These are phyloP conservation scores for Dysidea cf. avara DNA, from an alignment of 37 sponge, comb jelly and placozoan species.

Conservation along the genomic window DNA sequence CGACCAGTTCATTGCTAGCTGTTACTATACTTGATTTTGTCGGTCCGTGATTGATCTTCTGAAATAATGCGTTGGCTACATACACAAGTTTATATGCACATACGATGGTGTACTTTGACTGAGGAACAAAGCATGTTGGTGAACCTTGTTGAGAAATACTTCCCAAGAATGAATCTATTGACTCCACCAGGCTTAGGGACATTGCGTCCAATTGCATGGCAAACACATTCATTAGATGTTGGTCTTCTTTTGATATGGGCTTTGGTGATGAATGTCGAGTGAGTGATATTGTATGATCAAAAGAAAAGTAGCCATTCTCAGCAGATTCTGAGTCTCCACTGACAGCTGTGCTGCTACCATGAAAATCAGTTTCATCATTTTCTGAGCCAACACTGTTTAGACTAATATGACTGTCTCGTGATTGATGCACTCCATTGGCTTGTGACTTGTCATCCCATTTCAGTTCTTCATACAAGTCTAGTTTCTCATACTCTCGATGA, in stretches of 20 bases:
- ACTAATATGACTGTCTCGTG: no score
- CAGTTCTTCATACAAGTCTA: no score
- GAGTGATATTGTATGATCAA: no score
- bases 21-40: conserved; percentile 44
- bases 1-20: conserved; percentile 68
- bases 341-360: no score
- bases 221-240: conserved; percentile 50
- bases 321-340: no score
- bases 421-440: no score
- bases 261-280: conserved; percentile 42
- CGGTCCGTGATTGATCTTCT: conserved; percentile 72
- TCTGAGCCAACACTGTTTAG: no score
- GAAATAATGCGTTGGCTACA: conserved; percentile 70
- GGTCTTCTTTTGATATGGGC: conserved; percentile 50
- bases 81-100: conserved; percentile 82
- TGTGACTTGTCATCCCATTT: no score
- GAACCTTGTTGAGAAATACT: conserved; percentile 37
- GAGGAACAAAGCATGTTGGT: conserved; percentile 70
- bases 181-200: conserved; percentile 49
- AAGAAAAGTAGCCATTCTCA: no score
- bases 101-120: conserved; percentile 65
- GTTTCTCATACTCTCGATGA: no score
- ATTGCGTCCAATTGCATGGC: conserved; percentile 67
- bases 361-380: no score
- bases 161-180: conserved; percentile 36